Evolutionary conservation across 2,888 invertebrate species (phyloP).

Genomic region (Shargacucullia verbasci): DNA sequence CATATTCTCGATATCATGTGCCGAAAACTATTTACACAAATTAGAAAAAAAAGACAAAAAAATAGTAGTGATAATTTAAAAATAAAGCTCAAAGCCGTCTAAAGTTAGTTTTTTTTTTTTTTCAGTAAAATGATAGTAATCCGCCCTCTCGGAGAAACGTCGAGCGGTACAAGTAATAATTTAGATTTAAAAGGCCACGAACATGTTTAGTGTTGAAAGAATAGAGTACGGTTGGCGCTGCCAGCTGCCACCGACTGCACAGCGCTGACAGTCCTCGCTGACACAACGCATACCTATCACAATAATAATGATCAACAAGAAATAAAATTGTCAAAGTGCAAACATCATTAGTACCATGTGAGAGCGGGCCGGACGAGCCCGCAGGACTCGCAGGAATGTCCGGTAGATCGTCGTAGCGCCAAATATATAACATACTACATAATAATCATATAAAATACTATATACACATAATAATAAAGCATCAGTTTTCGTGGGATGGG

Average conservation of each 20-base stretch:
- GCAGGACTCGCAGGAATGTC: constrained; percentile 47
- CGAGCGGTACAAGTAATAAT: constrained; percentile 59
- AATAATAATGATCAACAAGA: constrained; percentile 64
- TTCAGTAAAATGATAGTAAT: constrained; percentile 51
- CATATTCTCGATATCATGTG: constrained; percentile 51
- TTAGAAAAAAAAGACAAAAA: constrained; percentile 49
- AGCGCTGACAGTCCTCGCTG: constrained; percentile 40
- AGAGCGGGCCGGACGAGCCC: constrained; percentile 27
- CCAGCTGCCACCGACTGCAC: constrained; percentile 16
- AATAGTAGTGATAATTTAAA: constrained; percentile 62
- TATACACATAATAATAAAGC: constrained; percentile 72
- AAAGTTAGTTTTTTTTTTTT: constrained; percentile 60
- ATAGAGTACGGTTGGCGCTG: constrained; percentile 27
- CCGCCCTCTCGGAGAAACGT: constrained; percentile 51
- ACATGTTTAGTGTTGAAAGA: constrained; percentile 59
- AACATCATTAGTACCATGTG: constrained; percentile 58
- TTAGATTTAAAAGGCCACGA: constrained; percentile 73
- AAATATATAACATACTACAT: constrained; percentile 62
- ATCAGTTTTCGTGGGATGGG: constrained; percentile 52
- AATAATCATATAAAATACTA: constrained; percentile 77
- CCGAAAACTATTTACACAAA: constrained; percentile 67
- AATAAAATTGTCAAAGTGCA: constrained; percentile 69
- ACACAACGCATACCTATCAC: constrained; percentile 59
- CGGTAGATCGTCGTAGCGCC: constrained; percentile 59
- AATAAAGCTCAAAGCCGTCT: constrained; percentile 72